Percentiles rank a stretch among this genome's conserved stretches.
phyloP scores from a whole-genome alignment of 1,140 invertebrate genomes.

The Saccostrea echinata region DNA sequence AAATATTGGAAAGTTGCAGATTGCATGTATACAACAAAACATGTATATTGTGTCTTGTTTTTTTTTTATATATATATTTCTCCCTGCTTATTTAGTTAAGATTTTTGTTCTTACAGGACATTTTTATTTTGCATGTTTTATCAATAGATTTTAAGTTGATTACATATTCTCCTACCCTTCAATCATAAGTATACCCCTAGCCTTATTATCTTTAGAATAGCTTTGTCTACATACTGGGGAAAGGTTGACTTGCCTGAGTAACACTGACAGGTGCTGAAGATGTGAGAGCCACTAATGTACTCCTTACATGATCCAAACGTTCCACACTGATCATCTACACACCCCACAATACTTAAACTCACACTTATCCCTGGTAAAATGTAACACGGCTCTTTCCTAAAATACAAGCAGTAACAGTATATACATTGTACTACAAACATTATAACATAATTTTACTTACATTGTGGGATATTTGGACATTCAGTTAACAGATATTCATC shows the following conservation, averaged over 20 bases:
- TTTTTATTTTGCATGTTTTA: too few species aligned
- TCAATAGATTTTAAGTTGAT: too few species aligned
- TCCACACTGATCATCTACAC: conserved; percentile 78
- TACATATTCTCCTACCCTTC: too few species aligned
- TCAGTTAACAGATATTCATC: not conserved
- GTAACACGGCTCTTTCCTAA: conserved; percentile 51
- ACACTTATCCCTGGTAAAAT: conserved; percentile 70
- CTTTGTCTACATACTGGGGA: too few species aligned
- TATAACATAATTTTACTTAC: not conserved
- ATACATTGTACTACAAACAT: not conserved
- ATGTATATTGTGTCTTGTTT: too few species aligned
- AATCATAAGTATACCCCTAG: too few species aligned
- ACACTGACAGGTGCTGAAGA: conserved; percentile 81
- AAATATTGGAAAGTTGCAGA: too few species aligned
- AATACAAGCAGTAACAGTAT: not conserved
- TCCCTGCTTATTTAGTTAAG: too few species aligned
- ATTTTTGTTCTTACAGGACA: too few species aligned
- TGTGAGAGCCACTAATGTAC: conserved; percentile 85
- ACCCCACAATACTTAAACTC: conserved; percentile 76
- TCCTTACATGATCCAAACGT: conserved; percentile 84
- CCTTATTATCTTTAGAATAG: too few species aligned
- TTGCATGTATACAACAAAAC: too few species aligned
- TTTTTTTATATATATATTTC: too few species aligned
- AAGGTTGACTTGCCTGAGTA: conserved; percentile 79
- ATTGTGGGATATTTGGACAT: not conserved